These are phyloP conservation scores for Scaptomyza tumidula DNA, from an alignment of 2,888 invertebrate species.

Conservation along the genomic window DNA sequence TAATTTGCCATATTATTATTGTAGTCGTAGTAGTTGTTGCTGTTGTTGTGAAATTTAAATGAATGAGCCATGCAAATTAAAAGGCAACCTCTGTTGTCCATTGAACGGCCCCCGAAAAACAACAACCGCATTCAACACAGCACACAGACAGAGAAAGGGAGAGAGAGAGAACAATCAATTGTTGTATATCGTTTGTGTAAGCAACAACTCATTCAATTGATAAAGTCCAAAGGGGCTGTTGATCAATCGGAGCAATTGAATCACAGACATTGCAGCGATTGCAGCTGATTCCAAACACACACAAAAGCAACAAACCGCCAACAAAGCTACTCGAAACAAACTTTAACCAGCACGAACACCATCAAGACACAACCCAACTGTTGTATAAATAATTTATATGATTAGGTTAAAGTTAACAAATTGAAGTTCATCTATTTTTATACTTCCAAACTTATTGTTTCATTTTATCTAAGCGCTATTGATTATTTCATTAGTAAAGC, in stretches of 20 bases:
- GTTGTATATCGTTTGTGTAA: constrained; percentile 22
- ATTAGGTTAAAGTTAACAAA: no score
- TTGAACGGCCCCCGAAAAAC: constrained; percentile 29
- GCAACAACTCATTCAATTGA: constrained; percentile 53
- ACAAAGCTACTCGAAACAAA: no score
- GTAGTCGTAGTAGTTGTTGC: neutral
- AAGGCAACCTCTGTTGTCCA: constrained; percentile 48
- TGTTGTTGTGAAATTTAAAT: constrained; percentile 51
- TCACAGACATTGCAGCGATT: neutral
- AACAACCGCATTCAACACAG: neutral
- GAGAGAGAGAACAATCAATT: neutral
- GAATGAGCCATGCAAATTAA: constrained; percentile 63
- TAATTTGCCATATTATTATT: constrained; percentile 61
- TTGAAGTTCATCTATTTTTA: no score
- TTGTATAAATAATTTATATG: no score
- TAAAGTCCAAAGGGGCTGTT: constrained; percentile 37
- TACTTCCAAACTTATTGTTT: no score
- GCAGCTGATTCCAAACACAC: constrained; percentile 13
- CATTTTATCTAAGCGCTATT: no score
- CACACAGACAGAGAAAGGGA: neutral
- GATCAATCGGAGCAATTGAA: constrained; percentile 4
- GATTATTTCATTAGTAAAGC: no score
- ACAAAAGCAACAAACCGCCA: no score
- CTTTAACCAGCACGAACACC: no score
- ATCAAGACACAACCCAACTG: no score